These are phyloP conservation scores for Automeris io DNA, from an alignment of 2,888 invertebrate species.

Conservation along the genomic window DNA sequence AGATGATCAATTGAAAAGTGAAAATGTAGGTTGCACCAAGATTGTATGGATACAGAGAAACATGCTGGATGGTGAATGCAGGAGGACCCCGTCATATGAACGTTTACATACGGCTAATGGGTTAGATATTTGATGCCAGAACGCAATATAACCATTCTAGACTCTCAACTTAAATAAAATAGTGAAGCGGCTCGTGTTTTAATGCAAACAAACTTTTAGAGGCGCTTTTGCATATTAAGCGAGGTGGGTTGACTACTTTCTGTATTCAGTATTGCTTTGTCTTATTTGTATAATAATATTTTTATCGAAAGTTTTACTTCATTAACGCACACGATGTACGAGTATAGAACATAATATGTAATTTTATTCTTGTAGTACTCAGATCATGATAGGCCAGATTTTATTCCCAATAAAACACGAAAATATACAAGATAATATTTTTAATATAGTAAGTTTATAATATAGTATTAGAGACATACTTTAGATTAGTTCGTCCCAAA, in stretches of 20 bases:
- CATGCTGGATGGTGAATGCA: conserved; percentile 59
- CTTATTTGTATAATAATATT: conserved; percentile 56
- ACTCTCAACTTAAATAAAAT: conserved; percentile 73
- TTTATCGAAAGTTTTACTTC: conserved; percentile 33
- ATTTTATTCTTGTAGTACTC: conserved; percentile 43
- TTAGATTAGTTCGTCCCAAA: neutral
- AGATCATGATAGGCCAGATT: conserved; percentile 56
- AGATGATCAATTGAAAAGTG: conserved; percentile 21
- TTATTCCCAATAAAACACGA: conserved; percentile 10
- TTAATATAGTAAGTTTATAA: neutral
- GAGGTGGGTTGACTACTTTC: conserved; percentile 77
- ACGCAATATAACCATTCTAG: conserved; percentile 77
- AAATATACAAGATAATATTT: neutral
- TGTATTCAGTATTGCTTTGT: conserved; percentile 73
- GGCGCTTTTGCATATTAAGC: conserved; percentile 78
- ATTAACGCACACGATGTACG: conserved; percentile 37
- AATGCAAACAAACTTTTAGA: conserved; percentile 77
- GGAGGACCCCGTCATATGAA: conserved; percentile 43
- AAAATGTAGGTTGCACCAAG: conserved; percentile 50
- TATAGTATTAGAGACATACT: neutral
- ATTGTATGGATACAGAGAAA: conserved; percentile 38
- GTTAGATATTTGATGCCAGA: conserved; percentile 61
- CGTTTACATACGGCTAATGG: conserved; percentile 45
- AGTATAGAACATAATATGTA: conserved; percentile 39
- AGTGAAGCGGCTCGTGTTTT: conserved; percentile 77